phyloP scores from a whole-genome alignment of 2,797 vertebrate genomes.

The Girardinus metallicus region DNA sequence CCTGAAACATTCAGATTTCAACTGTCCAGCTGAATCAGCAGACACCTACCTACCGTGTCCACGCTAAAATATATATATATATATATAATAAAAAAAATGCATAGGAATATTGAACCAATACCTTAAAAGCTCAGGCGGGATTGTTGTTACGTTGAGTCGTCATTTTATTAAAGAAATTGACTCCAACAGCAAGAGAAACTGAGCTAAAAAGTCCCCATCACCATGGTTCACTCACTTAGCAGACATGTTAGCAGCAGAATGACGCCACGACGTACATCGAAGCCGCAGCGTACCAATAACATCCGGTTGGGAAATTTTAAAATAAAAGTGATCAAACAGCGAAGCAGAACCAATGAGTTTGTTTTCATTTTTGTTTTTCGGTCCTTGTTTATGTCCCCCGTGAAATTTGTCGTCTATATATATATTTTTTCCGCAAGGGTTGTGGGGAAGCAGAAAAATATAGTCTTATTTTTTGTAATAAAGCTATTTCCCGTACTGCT shows the following conservation, averaged over 20 bases:
- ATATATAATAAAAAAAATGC: neutral
- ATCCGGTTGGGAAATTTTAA: conserved; percentile 32
- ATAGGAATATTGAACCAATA: neutral
- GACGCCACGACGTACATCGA: neutral
- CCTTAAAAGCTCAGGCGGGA: neutral
- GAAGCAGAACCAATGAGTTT: neutral
- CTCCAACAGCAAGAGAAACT: neutral
- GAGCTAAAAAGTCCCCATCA: conserved; percentile 10
- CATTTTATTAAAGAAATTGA: conserved; percentile 7
- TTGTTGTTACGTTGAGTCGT: neutral
- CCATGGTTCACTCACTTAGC: conserved; percentile 47
- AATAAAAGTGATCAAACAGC: conserved; percentile 22
- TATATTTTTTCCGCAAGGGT: no score
- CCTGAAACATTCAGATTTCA: neutral
- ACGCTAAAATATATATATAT: conserved; percentile 10
- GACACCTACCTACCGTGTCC: conserved; percentile 45
- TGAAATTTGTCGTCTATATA: no score
- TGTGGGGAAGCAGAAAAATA: neutral
- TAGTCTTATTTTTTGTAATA: neutral
- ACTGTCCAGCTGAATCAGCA: conserved; percentile 1
- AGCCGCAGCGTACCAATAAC: rapidly evolving
- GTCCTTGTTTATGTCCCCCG: neutral
- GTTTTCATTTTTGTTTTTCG: neutral
- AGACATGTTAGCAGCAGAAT: conserved; percentile 46
- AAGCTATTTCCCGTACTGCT: neutral